Percentiles rank a stretch among this genome's conserved stretches.
Conservation (phyloP, 2,888 invertebrate species). For the Gisinianus flammeolus region DNA sequence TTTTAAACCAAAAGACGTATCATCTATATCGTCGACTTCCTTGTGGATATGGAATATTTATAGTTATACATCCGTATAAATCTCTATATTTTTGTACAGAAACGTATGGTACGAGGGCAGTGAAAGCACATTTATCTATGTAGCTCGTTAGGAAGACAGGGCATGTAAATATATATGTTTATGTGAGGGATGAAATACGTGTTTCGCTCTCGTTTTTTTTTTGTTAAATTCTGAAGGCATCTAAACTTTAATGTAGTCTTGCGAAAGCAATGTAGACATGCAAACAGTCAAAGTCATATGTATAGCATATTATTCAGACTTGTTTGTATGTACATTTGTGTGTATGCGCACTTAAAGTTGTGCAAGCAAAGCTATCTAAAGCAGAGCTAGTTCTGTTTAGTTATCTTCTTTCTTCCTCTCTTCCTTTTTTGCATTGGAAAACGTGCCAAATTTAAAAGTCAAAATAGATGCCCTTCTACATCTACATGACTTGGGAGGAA, state of each 20-base stretch:
- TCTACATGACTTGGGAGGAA: neutral
- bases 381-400: neutral
- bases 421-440: constrained; percentile 20
- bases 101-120: neutral
- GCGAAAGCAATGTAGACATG: constrained; percentile 15
- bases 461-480: constrained; percentile 13
- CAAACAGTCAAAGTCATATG: neutral
- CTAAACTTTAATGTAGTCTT: constrained; percentile 11
- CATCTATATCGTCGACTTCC: too few species aligned
- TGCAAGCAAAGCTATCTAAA: neutral
- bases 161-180: constrained; percentile 29
- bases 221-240: neutral
- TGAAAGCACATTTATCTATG: constrained; percentile 15
- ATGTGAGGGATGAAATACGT: constrained; percentile 12
- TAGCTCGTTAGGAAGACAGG: constrained; percentile 13
- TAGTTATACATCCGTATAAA: too few species aligned
- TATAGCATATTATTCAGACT: neutral
- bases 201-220: neutral
- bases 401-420: neutral
- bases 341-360: constrained; percentile 2
- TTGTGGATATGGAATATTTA: too few species aligned
- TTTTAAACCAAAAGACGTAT: neutral
- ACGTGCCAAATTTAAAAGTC: constrained; percentile 32
- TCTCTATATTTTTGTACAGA: neutral
- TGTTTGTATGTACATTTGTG: constrained; percentile 4